Base-by-base conservation (phyloP, 2,888 invertebrate genomes). In the Mythimna albipuncta region DNA sequence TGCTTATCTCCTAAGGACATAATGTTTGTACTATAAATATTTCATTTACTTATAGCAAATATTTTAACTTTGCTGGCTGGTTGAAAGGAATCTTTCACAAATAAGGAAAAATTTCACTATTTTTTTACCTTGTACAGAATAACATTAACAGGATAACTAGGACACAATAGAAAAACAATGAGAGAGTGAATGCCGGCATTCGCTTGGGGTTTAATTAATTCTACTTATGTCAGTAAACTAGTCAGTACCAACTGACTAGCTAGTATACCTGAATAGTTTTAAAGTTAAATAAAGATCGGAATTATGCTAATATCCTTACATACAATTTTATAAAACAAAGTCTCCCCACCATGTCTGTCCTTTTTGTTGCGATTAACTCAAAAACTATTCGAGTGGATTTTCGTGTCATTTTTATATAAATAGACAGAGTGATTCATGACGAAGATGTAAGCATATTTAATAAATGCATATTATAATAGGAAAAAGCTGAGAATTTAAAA, bases 61-160 rank as follows among this genome's bases (percentile, higher is more conserved):
- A 54, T 35, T 62, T 54, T 16, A 72, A 19, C 13, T 35, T n/a
- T 35, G 26, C 13, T 32, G 47, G 16, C 21, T 26, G 26, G 19
- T 75, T 64, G 6, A 57, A 64, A 50, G 13, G 0, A 65, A 11
- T 58, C 21, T 66, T 65, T 75, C 21, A 50, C 66, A 73, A 50
- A 75, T 50, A 52, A 75, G 75, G 73, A 50, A 44, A 41, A n/a
- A 11, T 41, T 44, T 55, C 13, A 41, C 21, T 16, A 26, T 16
- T 75, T 41, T 41, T 50, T 10, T 11, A 35, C 41, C 19, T 75
- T 50, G 55, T 32, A 13, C n/a, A 26, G 9, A 16, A 47, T 44
- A 44, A 44, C 35, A 44, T 44, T 54, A 50, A 73, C 73, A 72
- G 74, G 55, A 64, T 47, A 64, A 38, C 35, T 32, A 70, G 19